These are phyloP conservation scores for Drosophila ambigua DNA, from an alignment of 1,140 invertebrate species.

Conservation along the genomic window DNA sequence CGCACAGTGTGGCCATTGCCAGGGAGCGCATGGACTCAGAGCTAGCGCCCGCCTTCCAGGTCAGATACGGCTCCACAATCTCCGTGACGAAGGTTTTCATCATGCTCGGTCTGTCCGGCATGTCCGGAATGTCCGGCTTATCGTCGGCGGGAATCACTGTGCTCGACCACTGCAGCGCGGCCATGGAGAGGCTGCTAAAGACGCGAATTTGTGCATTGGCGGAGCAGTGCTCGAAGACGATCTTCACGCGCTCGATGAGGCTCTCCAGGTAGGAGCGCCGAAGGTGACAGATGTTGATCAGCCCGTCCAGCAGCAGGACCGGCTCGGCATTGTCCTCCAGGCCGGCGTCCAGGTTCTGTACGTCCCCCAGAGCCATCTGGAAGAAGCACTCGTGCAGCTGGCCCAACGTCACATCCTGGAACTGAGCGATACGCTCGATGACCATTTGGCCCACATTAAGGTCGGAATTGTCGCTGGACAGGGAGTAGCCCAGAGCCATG, in stretches of 20 bases:
- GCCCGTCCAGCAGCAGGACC: constrained; percentile 69
- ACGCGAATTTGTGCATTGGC: constrained; percentile 75
- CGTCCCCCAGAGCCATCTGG: constrained; percentile 46
- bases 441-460: constrained; percentile 18
- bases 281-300: constrained; percentile 65
- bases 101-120: constrained; percentile 46
- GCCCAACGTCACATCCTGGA: constrained; percentile 23
- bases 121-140: constrained; percentile 55
- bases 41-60: constrained; percentile 92
- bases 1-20: constrained; percentile 90
- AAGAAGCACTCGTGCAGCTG: constrained; percentile 66
- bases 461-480: constrained; percentile 10
- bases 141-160: constrained; percentile 44
- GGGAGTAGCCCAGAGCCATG: constrained; percentile 47
- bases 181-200: constrained; percentile 70
- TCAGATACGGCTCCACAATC: constrained; percentile 89
- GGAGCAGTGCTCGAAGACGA: constrained; percentile 69
- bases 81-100: constrained; percentile 83
- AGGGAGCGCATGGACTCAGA: constrained; percentile 92
- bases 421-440: constrained; percentile 39
- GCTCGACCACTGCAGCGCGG: constrained; percentile 63
- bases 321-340: constrained; percentile 73
- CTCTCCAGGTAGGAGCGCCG: constrained; percentile 56
- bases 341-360: constrained; percentile 68
- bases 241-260: constrained; percentile 60